Conservation (phyloP, 2,113 vertebrate genomes). For the Apaloderma vittatum region DNA sequence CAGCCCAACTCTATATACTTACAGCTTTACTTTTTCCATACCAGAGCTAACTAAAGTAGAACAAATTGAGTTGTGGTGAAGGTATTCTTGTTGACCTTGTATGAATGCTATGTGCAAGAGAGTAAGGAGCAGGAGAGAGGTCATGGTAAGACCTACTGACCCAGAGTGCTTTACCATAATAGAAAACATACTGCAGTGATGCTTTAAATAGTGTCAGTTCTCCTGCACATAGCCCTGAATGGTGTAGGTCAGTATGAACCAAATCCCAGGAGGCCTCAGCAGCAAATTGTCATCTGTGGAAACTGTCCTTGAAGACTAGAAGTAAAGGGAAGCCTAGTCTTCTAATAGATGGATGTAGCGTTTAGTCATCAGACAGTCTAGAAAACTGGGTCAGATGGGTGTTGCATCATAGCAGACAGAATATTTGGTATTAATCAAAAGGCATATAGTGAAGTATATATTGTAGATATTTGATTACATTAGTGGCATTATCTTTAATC, state of each 20-base stretch:
- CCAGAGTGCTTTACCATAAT: neutral
- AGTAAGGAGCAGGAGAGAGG: neutral
- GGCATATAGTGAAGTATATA: neutral
- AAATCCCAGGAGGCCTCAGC: neutral
- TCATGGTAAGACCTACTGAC: neutral
- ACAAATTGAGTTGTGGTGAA: neutral
- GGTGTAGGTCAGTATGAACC: neutral
- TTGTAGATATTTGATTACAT: neutral
- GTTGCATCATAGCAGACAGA: neutral
- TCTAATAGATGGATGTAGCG: neutral
- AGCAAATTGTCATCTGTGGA: neutral
- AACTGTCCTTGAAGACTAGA: neutral
- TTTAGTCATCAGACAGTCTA: neutral
- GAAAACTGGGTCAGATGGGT: neutral
- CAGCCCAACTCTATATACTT: neutral
- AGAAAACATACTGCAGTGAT: neutral
- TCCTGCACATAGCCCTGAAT: neutral
- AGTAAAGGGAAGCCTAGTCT: neutral
- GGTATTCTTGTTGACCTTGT: neutral
- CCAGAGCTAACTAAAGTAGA: neutral
- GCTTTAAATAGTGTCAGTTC: neutral
- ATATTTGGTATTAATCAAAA: constrained; percentile 5
- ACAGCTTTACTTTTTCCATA: neutral
- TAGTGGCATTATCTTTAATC: constrained; percentile 31
- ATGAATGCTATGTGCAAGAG: neutral